These are phyloP conservation scores for Theropithecus gelada DNA, from an alignment of 2,113 vertebrate species.

Conservation along the genomic window DNA sequence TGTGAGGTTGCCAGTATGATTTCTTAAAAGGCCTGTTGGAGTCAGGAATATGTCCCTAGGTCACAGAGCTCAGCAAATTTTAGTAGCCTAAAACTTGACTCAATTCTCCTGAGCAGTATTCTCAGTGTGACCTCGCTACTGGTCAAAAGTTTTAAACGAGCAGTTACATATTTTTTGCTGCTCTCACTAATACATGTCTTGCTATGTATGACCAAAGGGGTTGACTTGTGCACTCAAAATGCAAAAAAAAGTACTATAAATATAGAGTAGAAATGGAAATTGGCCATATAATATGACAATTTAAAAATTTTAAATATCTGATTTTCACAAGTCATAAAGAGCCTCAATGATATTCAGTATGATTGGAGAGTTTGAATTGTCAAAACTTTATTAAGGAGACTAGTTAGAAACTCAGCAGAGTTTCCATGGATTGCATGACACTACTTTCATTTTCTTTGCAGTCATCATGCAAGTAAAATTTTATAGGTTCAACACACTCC, in stretches of 20 bases:
- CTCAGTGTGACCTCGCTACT: not conserved
- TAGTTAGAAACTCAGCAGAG: not conserved
- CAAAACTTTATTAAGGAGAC: not conserved
- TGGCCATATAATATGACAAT: not conserved
- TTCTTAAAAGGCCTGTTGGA: not conserved
- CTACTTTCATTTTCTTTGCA: not conserved
- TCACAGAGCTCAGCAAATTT: not conserved
- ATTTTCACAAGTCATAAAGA: conserved; percentile 8
- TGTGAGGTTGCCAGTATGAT: not conserved
- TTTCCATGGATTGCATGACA: not conserved
- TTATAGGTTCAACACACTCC: not conserved
- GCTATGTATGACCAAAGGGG: not conserved
- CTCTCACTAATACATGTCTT: not conserved
- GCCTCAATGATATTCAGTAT: not conserved
- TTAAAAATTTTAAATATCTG: not conserved
- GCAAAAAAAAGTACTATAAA: not conserved
- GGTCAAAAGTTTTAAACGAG: conserved; percentile 10
- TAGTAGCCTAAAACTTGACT: not conserved
- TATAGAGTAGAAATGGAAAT: not conserved
- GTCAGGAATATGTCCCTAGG: not conserved
- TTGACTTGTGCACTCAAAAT: not conserved
- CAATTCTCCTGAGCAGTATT: not conserved
- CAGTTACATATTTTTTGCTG: not conserved
- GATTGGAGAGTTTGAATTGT: not conserved
- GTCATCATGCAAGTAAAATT: not conserved